phyloP scores from a whole-genome alignment of 30 jellyfish, hydroid and myxozoan species.

The Mastigias papua region DNA sequence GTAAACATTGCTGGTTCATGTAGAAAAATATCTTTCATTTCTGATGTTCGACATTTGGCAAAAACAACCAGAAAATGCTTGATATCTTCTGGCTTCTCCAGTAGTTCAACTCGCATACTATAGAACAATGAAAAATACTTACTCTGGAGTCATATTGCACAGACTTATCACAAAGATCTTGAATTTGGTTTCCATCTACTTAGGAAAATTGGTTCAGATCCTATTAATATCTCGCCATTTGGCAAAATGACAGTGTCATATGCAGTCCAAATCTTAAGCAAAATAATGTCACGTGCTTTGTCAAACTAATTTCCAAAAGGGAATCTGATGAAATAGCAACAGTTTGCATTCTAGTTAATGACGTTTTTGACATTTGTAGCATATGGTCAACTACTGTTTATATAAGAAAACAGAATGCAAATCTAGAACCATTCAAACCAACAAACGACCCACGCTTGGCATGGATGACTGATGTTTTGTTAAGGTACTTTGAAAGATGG shows the following conservation, averaged over 20 bases:
- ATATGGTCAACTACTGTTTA: constrained; percentile 41
- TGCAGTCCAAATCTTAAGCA: constrained; percentile 64
- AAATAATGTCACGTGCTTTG: constrained; percentile 52
- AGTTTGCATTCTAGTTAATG: constrained; percentile 49
- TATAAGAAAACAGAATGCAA: constrained; percentile 13
- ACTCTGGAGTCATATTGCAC: constrained; percentile 62
- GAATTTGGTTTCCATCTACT: constrained; percentile 47
- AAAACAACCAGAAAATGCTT: constrained; percentile 65
- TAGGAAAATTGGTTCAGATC: constrained; percentile 3
- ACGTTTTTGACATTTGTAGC: constrained; percentile 62
- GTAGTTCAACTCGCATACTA: constrained; percentile 22
- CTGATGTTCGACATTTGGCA: constrained; percentile 63
- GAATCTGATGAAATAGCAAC: constrained; percentile 52
- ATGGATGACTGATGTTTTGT: too few species aligned
- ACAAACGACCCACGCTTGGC: constrained; percentile 42
- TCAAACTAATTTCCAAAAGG: constrained; percentile 28
- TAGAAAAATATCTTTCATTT: constrained; percentile 43
- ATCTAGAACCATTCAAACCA: constrained; percentile 39
- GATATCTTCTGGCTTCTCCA: constrained; percentile 46
- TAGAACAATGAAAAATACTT: constrained; percentile 59
- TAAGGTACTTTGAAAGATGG: too few species aligned
- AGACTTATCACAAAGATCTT: constrained; percentile 49
- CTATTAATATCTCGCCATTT: not conserved
- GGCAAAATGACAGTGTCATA: constrained; percentile 63
- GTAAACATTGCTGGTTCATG: constrained; percentile 26